Conservation (phyloP, 2,797 vertebrate genomes). For the Oreortyx pictus region DNA sequence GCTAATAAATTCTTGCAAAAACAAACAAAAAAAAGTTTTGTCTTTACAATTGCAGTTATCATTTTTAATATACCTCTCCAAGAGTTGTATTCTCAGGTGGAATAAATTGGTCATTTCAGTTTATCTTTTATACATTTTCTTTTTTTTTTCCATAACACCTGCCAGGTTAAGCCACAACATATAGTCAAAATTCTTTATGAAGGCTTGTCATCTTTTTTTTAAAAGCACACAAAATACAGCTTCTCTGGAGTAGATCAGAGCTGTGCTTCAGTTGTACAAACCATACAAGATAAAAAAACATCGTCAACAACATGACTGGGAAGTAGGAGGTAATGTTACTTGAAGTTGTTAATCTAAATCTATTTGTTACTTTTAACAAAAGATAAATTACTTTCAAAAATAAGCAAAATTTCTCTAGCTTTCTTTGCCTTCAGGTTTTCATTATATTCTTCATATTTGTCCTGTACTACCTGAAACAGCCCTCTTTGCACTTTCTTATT, state of each 20-base stretch:
- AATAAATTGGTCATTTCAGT: background rate
- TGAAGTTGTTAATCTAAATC: background rate
- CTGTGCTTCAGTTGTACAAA: too few relatives aligned
- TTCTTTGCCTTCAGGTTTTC: background rate
- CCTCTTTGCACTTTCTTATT: background rate
- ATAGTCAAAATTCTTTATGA: background rate
- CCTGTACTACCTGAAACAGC: background rate
- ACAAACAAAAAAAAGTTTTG: background rate
- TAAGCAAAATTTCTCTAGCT: background rate
- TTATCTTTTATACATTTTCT: background rate
- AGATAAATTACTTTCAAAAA: fast-evolving
- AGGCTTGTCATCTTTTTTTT: background rate
- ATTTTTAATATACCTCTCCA: background rate
- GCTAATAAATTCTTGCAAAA: too few relatives aligned
- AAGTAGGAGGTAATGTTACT: background rate
- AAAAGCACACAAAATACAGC: background rate
- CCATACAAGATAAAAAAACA: fast-evolving
- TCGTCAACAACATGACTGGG: background rate
- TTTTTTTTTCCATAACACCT: background rate
- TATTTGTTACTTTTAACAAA: background rate
- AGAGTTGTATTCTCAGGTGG: background rate
- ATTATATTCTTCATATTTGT: background rate
- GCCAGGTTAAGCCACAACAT: background rate
- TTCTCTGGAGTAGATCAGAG: background rate
- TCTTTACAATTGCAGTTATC: background rate